Evolutionary conservation across 2,888 invertebrate species (phyloP).

Genomic region (Sarcophaga rosellei): DNA sequence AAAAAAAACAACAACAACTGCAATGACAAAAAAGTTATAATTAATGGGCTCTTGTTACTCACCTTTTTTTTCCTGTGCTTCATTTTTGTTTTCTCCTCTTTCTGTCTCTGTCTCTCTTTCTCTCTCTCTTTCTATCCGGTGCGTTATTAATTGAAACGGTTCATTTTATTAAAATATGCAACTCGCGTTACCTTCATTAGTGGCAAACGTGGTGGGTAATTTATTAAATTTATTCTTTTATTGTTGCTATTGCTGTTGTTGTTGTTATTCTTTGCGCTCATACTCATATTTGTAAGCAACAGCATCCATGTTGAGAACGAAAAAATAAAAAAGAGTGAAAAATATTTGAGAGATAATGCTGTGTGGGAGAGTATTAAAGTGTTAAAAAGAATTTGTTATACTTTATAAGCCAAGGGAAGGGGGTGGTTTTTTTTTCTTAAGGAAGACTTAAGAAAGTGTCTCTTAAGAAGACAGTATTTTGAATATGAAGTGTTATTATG

Average conservation of each 20-base stretch:
- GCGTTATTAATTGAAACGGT: slow-evolving; percentile 60
- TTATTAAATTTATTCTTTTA: slow-evolving; percentile 59
- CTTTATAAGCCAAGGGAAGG: neutral
- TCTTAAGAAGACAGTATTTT: too few species aligned
- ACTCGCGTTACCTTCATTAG: slow-evolving; percentile 68
- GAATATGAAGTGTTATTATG: too few species aligned
- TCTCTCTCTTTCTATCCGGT: neutral
- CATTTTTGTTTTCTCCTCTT: too few species aligned
- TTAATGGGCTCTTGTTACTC: slow-evolving; percentile 68
- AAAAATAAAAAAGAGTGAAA: too few species aligned
- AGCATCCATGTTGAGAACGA: neutral
- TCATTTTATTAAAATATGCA: slow-evolving; percentile 69
- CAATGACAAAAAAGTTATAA: slow-evolving; percentile 58
- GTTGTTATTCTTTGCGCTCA: neutral
- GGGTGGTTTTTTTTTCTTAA: too few species aligned
- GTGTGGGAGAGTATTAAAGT: neutral
- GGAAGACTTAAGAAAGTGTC: too few species aligned
- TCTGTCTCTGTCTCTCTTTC: too few species aligned
- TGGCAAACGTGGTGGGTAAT: slow-evolving; percentile 63
- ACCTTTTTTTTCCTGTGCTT: slow-evolving; percentile 34
- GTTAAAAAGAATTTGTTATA: neutral
- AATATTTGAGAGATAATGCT: neutral
- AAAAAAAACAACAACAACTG: neutral
- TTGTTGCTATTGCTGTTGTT: neutral
- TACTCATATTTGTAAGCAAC: neutral